Evolutionary conservation across 2,888 invertebrate genomes (phyloP), one percentile per base, ranked within the genome.

Genomic region (Ophonus ardosiacus): DNA sequence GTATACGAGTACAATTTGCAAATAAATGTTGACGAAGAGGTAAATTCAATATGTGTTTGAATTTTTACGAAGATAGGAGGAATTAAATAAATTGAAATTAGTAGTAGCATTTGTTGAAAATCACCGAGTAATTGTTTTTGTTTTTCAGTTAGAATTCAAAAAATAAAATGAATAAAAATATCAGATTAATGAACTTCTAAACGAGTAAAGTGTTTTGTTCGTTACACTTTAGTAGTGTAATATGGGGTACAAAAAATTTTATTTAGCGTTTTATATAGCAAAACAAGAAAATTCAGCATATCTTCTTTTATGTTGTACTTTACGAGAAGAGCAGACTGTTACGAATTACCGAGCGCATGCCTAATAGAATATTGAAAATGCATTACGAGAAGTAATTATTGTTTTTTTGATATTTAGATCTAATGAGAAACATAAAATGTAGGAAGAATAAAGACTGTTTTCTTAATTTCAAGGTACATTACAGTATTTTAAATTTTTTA

Each of bases 401-500:
- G 24, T 13, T 10, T 65, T 65, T 65, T 21, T 24, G 31, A 10
- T 24, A 13, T 18, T 65, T 65, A 61, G 61, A 21, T 56, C 17
- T 65, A 24, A 31, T 65, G 8, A 21, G 24, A 65, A 65, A 21
- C 21, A n/a, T 65, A 65, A 65, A 68, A 38, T 38, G 13, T 68
- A 68, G 40, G 40, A 17, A 40, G 21, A 68, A 68, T 68, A 68
- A 65, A 65, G 21, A 18, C 8, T 31, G 65, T 68, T 68, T 63
- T 68, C 68, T 68, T 38, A 68, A 68, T 68, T 68, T 68, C 68
- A 68, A 68, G 68, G 68, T n/a, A 40, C 13, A 68, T 68, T 68
- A 68, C 40, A 38, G n/a, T 68, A 24, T 31, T 65, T 65, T 24
- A 31, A 3, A 13, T 65, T 10, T 65, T 31, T 61, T 17, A 18